Evolutionary conservation across 2,888 invertebrate genomes (phyloP), one percentile per base, ranked within the genome.

Genomic region (Sycophila texana): DNA sequence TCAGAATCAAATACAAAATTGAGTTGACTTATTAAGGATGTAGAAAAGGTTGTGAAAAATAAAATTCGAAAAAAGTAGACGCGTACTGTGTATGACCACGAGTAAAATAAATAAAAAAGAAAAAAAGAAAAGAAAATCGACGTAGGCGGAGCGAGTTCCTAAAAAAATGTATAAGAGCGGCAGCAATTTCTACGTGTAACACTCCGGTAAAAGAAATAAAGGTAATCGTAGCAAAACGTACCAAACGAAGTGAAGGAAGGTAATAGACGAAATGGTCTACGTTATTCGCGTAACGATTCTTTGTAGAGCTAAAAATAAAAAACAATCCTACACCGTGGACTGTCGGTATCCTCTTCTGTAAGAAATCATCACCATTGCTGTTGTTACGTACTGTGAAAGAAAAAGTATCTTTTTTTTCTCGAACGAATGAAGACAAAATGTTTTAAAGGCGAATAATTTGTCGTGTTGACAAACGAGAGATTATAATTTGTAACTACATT

Each of bases 171-270:
- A n/a, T n/a, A 74, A 67, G 68, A 74, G 60, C 39, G 18, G 14
- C 74, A 70, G 39, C 65, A 70, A 80, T 75, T 77, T 74, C 74
- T 74, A 77, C 55, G 30, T 58, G 47, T 55, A 49, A 78, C 58
- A 68, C 67, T 75, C 75, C 30, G 73, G 76, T 51, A 65, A 81
- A 81, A 78, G 67, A 78, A 78, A 78, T 81, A 81, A 60, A 68
- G 26, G 67, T 63, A 60, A 60, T 65, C 39, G 53, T 74, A 79
- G 57, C 12, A 72, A 60, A 61, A 14, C 73, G 57, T 49, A 72
- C 73, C 53, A 70, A 67, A 61, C 60, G 22, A 68, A 73, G 66
- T 20, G 16, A 66, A 5, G 7, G 22, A 51, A 58, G 14, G n/a
- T 26, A 57, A 76, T 61, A 12, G 73, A 76, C n/a, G 49, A 26